Conservation (phyloP, 2,888 invertebrate genomes). For the Apoderus coryli region DNA sequence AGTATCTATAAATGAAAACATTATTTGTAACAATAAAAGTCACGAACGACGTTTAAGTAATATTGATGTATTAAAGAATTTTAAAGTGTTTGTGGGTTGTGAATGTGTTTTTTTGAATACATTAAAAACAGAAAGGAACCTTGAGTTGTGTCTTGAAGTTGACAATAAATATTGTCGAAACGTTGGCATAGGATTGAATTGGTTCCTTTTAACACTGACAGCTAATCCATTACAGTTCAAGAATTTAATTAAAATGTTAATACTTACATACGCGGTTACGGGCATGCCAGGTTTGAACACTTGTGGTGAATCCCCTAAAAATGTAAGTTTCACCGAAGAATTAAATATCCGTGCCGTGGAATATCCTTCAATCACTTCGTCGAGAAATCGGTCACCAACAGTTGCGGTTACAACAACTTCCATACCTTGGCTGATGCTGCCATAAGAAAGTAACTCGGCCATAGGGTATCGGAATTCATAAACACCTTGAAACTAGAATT, state of each 20-base stretch:
- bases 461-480: slow-evolving; percentile 79
- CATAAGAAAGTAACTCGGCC: slow-evolving; percentile 53
- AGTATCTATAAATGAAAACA: slow-evolving; percentile 50
- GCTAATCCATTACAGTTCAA: no score
- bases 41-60: no score
- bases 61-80: no score
- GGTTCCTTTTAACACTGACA: no score
- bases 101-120: no score
- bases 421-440: slow-evolving; percentile 56
- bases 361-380: slow-evolving; percentile 75
- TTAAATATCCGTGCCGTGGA: slow-evolving; percentile 79
- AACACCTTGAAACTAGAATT: slow-evolving; percentile 76
- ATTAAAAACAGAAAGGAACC: no score
- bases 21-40: no score
- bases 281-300: slow-evolving; percentile 94
- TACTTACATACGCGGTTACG: slow-evolving; percentile 67
- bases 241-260: no score
- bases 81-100: no score
- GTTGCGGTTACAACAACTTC: slow-evolving; percentile 74
- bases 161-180: no score
- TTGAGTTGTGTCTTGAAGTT: no score
- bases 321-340: slow-evolving; percentile 66
- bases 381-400: slow-evolving; percentile 75
- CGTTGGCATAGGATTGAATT: no score
- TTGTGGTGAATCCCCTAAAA: slow-evolving; percentile 74